Evolutionary conservation across 2,113 vertebrate species (phyloP).

Genomic region (Mesoclemmys tuberculata): DNA sequence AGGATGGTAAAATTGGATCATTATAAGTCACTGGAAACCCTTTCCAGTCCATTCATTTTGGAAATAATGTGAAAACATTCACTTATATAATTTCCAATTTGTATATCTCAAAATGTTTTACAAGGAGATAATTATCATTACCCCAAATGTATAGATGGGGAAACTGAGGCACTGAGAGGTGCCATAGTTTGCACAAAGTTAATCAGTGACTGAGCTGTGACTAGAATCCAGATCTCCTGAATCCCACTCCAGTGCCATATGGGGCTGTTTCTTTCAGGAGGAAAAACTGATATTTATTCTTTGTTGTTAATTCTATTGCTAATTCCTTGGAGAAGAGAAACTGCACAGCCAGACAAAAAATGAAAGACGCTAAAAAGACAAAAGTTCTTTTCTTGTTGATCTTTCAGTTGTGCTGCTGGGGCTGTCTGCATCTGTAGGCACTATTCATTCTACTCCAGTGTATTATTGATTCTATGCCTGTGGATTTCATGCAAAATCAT

Average conservation of each 20-base stretch:
- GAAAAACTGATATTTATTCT: slow-evolving; percentile 35
- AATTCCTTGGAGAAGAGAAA: slow-evolving; percentile 36
- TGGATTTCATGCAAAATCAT: slow-evolving; percentile 40
- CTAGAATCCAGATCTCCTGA: background rate
- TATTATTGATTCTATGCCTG: slow-evolving; percentile 50
- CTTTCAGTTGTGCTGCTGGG: slow-evolving; percentile 25
- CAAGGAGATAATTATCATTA: background rate
- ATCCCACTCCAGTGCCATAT: background rate
- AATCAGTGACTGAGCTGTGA: background rate
- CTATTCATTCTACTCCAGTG: background rate
- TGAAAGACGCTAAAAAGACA: slow-evolving; percentile 48
- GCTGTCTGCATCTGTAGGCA: slow-evolving; percentile 26
- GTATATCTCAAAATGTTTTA: background rate
- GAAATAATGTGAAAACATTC: background rate
- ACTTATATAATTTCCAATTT: background rate
- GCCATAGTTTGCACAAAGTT: background rate
- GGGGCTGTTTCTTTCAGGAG: background rate
- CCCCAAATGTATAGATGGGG: background rate
- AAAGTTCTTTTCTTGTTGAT: slow-evolving; percentile 8
- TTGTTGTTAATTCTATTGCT: slow-evolving; percentile 57
- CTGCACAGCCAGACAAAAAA: slow-evolving; percentile 51
- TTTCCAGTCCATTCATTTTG: background rate
- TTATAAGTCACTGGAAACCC: background rate
- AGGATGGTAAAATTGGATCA: background rate
- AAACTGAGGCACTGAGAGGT: background rate